Evolutionary conservation across 2,888 invertebrate species (phyloP), one percentile per base, ranked within the genome.

Genomic region (Plusia festucae): DNA sequence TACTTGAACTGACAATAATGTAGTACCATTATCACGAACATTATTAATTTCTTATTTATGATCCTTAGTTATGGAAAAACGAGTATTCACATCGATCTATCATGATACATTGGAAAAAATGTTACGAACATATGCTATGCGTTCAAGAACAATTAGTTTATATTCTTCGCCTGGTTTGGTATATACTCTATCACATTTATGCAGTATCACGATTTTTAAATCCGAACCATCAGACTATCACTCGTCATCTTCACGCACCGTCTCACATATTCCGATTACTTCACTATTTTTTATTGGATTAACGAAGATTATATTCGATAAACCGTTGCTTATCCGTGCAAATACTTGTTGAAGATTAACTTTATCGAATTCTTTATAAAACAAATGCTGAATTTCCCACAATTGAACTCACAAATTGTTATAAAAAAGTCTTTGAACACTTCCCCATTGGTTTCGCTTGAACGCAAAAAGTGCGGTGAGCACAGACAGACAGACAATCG

Each of bases 401-500:
- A 56, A 64, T 55, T 53, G n/a, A 27, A 30, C 16, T 34, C 53
- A 61, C 24, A 73, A 68, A 53, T 64, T 68, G 57, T 11, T 32
- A 53, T 53, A 69, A 70, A 73, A 69, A 74, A 18, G 24, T 1
- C 9, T 46, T 46, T 40, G 65, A 20, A 53, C 53, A 65, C 65
- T 72, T 72, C 73, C 65, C 73, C 51, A 52, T 70, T 56, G 59
- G 67, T 61, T 76, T 73, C 62, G 60, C 60, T 65, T 66, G 70
- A 74, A 70, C 34, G 71, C 70, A 81, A 82, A 79, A 72, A 74
- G 63, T 76, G 81, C 81, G 81, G 81, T 81, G 75, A 60, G 49
- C 73, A 76, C 73, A 74, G 69, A 76, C 74, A 46, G 68, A 81
- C 75, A 30, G 64, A 77, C 81, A 70, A 82, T 86, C 83, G 82